Evolutionary conservation across 1,140 invertebrate genomes (phyloP).

Genomic region (Oryctes rhinoceros): DNA sequence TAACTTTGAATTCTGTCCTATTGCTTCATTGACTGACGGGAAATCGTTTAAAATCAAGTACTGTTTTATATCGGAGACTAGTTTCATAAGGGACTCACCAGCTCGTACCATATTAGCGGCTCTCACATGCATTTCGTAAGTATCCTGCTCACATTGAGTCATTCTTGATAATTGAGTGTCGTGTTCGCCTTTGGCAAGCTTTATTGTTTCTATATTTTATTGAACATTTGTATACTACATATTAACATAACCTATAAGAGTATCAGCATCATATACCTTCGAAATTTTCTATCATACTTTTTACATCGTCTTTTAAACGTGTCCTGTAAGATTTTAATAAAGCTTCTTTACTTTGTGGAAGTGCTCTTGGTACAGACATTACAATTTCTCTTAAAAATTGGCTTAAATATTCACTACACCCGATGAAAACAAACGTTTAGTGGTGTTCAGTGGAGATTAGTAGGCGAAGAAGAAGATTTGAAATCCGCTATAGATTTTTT

Average conservation of each 20-base stretch:
- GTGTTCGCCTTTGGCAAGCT: slow-evolving; percentile 91
- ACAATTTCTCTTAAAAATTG: too few species aligned
- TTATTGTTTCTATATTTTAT: slow-evolving; percentile 82
- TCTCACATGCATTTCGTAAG: slow-evolving; percentile 96
- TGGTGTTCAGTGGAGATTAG: too few species aligned
- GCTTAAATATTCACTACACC: neutral
- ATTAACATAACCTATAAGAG: slow-evolving; percentile 7
- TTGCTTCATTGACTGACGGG: slow-evolving; percentile 95
- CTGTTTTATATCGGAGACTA: slow-evolving; percentile 96
- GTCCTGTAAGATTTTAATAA: slow-evolving; percentile 93
- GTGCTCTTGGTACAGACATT: slow-evolving; percentile 68
- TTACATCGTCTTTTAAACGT: slow-evolving; percentile 92
- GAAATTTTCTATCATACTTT: slow-evolving; percentile 97
- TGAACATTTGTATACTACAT: neutral
- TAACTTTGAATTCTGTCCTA: slow-evolving; percentile 88
- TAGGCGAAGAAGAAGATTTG: too few species aligned
- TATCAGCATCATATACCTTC: slow-evolving; percentile 70
- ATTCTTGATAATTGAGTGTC: slow-evolving; percentile 87
- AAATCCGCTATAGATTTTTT: too few species aligned
- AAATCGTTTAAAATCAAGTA: slow-evolving; percentile 97
- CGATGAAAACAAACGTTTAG: neutral
- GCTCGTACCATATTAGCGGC: slow-evolving; percentile 94
- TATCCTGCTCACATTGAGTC: slow-evolving; percentile 93
- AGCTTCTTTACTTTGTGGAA: slow-evolving; percentile 94
- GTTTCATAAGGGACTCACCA: slow-evolving; percentile 94